These are phyloP conservation scores for Drosophila mercatorum DNA, from an alignment of 2,888 invertebrate genomes.

Conservation along the genomic window DNA sequence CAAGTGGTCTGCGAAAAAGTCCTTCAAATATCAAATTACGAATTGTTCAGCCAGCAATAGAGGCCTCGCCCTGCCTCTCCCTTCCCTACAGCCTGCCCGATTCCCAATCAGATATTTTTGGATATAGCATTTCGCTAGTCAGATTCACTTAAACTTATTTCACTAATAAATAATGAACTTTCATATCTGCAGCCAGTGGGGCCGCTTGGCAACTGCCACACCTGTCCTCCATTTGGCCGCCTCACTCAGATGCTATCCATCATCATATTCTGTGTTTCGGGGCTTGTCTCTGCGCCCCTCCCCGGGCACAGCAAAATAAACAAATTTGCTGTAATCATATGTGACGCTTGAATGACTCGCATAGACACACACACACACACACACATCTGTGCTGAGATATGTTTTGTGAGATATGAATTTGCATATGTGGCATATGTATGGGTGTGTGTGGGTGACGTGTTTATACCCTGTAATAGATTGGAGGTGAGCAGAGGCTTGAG, in stretches of 20 bases:
- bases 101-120: background rate
- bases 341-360: constrained; percentile 45
- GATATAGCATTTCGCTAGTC: background rate
- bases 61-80: too few species aligned
- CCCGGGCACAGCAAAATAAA: constrained; percentile 31
- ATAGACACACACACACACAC: background rate
- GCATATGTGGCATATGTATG: constrained; percentile 15
- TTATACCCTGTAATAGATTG: constrained; percentile 1
- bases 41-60: background rate
- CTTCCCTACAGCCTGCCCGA: background rate
- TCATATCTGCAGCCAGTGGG: background rate
- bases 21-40: constrained; percentile 10
- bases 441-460: background rate
- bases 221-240: constrained; percentile 1
- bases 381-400: background rate
- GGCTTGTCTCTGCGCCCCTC: background rate
- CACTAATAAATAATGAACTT: background rate
- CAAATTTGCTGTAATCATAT: constrained; percentile 56
- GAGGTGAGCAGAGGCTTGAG: too few species aligned
- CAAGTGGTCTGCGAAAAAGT: constrained; percentile 1
- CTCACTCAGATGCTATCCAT: constrained; percentile 13
- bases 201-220: constrained; percentile 10
- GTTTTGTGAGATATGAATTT: constrained; percentile 18
- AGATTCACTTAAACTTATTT: background rate
- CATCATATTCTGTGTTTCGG: constrained; percentile 15